A percentile compares a stretch with the other conserved stretches of the same genome.
These are phyloP conservation scores for Acrobasis consociella DNA, from an alignment of 2,888 invertebrate species.

Conservation along the genomic window DNA sequence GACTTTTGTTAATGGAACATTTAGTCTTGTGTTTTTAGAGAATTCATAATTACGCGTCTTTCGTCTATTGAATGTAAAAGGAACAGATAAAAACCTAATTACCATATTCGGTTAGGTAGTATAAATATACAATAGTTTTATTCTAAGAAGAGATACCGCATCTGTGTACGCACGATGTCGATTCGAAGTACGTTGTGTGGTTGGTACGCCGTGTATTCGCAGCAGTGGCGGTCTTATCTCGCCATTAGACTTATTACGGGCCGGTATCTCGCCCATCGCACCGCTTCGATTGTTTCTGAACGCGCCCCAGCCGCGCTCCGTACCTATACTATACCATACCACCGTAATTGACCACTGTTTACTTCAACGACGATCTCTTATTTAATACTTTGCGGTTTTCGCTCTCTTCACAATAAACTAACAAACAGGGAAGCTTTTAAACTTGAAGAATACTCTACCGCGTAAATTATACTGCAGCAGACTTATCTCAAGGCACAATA, in stretches of 20 bases:
- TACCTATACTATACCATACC: slow-evolving; percentile 48
- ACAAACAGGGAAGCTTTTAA: slow-evolving; percentile 52
- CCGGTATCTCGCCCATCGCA: slow-evolving; percentile 78
- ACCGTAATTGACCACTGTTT: slow-evolving; percentile 81
- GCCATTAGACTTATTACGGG: slow-evolving; percentile 81
- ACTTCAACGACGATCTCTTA: slow-evolving; percentile 72
- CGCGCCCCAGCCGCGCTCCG: slow-evolving; percentile 68
- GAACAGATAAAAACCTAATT: background rate
- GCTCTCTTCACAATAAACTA: slow-evolving; percentile 41
- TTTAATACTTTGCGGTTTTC: slow-evolving; percentile 66
- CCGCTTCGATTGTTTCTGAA: slow-evolving; percentile 81
- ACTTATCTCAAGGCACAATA: slow-evolving; percentile 18
- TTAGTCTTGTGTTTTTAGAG: too few relatives aligned
- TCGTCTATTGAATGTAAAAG: background rate
- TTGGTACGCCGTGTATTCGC: slow-evolving; percentile 60
- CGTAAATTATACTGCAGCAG: slow-evolving; percentile 29
- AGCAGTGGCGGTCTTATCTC: slow-evolving; percentile 76
- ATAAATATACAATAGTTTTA: slow-evolving; percentile 31
- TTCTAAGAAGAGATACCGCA: slow-evolving; percentile 48
- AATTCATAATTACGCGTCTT: too few relatives aligned
- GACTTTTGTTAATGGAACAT: too few relatives aligned
- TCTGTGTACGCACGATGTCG: slow-evolving; percentile 61
- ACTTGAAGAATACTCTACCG: slow-evolving; percentile 38
- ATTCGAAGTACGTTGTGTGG: slow-evolving; percentile 47
- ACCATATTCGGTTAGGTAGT: background rate